Conservation (phyloP, 2,888 invertebrate species). For the Stenodema calcarata region DNA sequence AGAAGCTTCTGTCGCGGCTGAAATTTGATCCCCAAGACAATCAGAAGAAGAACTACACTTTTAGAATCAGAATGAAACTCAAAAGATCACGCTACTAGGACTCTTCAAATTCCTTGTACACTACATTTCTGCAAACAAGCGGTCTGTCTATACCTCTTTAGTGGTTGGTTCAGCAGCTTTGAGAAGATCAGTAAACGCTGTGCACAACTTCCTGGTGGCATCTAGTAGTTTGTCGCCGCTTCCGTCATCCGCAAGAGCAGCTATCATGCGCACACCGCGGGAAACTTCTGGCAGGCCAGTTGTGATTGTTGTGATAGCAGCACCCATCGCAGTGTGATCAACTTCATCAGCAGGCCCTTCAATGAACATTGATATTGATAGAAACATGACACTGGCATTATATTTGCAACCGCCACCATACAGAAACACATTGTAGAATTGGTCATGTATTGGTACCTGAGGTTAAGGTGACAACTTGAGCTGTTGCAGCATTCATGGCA, state of each 20-base stretch:
- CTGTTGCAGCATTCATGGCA: conserved; percentile 99
- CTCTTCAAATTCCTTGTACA: too few species aligned
- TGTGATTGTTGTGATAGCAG: conserved; percentile 96
- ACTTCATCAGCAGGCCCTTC: conserved; percentile 68
- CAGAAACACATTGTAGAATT: neutral
- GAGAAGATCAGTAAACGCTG: conserved; percentile 92
- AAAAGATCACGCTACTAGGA: too few species aligned
- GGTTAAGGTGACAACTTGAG: conserved; percentile 91
- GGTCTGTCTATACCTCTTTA: conserved; percentile 83
- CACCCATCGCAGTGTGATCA: conserved; percentile 94
- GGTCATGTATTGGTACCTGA: conserved; percentile 72
- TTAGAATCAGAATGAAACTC: too few species aligned
- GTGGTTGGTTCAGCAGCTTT: conserved; percentile 95
- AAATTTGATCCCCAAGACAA: neutral
- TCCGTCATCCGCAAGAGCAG: conserved; percentile 86
- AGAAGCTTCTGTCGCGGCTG: conserved; percentile 90
- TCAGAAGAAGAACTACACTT: neutral
- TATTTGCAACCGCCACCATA: too few species aligned
- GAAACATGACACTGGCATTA: too few species aligned
- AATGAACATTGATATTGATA: too few species aligned
- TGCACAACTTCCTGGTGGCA: conserved; percentile 90
- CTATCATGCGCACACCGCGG: conserved; percentile 91
- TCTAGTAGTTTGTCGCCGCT: conserved; percentile 86
- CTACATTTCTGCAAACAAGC: too few species aligned
- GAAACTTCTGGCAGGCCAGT: conserved; percentile 96